These are phyloP conservation scores for Apogon talboti DNA, from an alignment of 2,797 vertebrate species.

Conservation along the genomic window DNA sequence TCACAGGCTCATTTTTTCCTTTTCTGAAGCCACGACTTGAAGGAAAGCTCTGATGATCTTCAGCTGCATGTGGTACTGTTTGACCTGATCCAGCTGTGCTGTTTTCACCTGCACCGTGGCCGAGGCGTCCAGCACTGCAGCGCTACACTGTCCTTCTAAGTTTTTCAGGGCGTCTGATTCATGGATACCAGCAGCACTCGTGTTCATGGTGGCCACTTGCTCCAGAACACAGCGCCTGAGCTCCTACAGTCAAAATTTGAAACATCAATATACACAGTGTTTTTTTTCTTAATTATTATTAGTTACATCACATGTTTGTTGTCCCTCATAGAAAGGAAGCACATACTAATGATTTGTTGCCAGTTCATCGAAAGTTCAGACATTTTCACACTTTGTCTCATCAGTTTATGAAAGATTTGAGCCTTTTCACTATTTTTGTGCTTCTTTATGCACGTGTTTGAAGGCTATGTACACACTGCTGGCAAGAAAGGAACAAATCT, in stretches of 20 bases:
- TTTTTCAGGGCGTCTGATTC: constrained; percentile 34
- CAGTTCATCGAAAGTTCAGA: too few species aligned
- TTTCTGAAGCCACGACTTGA: constrained; percentile 80
- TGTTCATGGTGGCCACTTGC: constrained; percentile 75
- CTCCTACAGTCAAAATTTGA: constrained; percentile 67
- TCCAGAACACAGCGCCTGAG: constrained; percentile 76
- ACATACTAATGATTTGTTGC: too few species aligned
- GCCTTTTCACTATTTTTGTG: too few species aligned
- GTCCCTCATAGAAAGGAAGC: too few species aligned
- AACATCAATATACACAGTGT: not conserved
- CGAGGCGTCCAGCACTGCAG: constrained; percentile 82
- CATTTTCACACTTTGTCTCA: too few species aligned
- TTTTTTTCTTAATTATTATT: too few species aligned
- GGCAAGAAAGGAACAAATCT: too few species aligned
- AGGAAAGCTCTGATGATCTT: constrained; percentile 75
- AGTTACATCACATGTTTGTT: not conserved
- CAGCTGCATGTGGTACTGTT: constrained; percentile 84
- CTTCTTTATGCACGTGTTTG: too few species aligned
- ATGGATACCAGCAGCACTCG: constrained; percentile 3
- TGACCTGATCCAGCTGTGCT: constrained; percentile 83
- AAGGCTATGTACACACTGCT: too few species aligned
- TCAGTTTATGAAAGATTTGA: too few species aligned
- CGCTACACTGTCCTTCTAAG: constrained; percentile 66
- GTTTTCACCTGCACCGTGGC: constrained; percentile 86
- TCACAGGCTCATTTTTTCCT: constrained; percentile 88